Conservation (phyloP, 2,113 vertebrate genomes). For the Eulacestoma nigropectus region DNA sequence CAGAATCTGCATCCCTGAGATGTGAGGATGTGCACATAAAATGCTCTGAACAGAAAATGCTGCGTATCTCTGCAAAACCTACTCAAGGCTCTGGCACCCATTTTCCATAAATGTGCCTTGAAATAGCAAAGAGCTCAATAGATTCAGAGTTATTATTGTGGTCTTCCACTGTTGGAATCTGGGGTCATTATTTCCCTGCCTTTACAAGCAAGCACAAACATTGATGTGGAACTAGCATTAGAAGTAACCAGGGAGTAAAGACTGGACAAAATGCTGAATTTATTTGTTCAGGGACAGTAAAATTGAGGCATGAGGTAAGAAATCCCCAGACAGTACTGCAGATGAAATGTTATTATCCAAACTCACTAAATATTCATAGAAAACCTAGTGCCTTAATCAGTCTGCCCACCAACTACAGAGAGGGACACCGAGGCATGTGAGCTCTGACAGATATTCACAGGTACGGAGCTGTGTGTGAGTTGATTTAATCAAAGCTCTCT, state of each 20-base stretch:
- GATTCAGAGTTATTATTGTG: background rate
- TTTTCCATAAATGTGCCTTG: background rate
- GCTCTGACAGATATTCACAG: background rate
- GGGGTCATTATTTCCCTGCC: background rate
- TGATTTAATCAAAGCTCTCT: background rate
- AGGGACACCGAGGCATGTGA: background rate
- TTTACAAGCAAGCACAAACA: background rate
- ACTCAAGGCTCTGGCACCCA: background rate
- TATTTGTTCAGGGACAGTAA: background rate
- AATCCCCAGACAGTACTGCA: background rate
- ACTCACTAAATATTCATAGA: background rate
- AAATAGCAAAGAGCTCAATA: background rate
- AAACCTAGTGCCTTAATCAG: background rate
- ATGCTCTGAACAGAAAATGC: background rate
- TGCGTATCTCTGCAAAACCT: background rate
- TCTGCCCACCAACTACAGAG: background rate
- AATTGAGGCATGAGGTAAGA: background rate
- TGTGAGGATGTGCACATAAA: fast-evolving
- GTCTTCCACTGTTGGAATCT: background rate
- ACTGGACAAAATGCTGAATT: background rate
- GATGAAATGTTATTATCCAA: background rate
- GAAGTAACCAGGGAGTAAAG: background rate
- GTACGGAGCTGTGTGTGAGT: fast-evolving
- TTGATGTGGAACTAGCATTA: background rate
- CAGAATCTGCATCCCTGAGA: background rate